Conservation (phyloP, 2,113 vertebrate species). For the Phoxinus phoxinus region DNA sequence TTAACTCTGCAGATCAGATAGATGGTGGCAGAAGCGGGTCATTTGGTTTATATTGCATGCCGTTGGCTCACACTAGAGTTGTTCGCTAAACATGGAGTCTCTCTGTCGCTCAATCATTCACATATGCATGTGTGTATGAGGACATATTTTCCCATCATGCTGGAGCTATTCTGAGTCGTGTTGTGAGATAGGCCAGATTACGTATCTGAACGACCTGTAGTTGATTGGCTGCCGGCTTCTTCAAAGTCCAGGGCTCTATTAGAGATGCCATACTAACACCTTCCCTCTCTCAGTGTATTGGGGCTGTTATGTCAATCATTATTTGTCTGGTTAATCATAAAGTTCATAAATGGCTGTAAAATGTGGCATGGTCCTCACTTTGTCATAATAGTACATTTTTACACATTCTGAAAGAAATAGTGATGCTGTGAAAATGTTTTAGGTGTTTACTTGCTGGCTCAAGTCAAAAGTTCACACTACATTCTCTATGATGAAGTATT, state of each 20-base stretch:
- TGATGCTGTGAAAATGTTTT: neutral
- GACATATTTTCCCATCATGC: constrained; percentile 37
- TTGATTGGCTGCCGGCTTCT: constrained; percentile 24
- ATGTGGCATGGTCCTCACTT: neutral
- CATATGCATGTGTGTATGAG: constrained; percentile 11
- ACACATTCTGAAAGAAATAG: neutral
- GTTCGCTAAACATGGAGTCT: neutral
- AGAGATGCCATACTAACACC: neutral
- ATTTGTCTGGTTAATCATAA: neutral
- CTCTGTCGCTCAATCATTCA: neutral
- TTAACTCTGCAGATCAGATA: neutral
- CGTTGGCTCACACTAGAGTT: neutral
- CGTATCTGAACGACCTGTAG: constrained; percentile 13
- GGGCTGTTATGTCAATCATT: constrained; percentile 6
- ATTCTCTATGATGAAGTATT: neutral
- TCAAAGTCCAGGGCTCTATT: constrained; percentile 36
- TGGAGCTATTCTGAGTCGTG: constrained; percentile 29
- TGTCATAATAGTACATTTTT: no score
- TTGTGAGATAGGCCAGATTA: constrained; percentile 31
- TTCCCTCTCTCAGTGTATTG: neutral
- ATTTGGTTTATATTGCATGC: neutral
- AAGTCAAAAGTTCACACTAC: neutral
- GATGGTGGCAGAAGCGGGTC: constrained; percentile 17
- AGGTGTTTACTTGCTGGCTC: neutral
- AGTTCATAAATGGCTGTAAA: neutral